Evolutionary conservation across 2,888 invertebrate genomes (phyloP), one percentile per base, ranked within the genome.

Genomic region (Drosophila maculinotata): DNA sequence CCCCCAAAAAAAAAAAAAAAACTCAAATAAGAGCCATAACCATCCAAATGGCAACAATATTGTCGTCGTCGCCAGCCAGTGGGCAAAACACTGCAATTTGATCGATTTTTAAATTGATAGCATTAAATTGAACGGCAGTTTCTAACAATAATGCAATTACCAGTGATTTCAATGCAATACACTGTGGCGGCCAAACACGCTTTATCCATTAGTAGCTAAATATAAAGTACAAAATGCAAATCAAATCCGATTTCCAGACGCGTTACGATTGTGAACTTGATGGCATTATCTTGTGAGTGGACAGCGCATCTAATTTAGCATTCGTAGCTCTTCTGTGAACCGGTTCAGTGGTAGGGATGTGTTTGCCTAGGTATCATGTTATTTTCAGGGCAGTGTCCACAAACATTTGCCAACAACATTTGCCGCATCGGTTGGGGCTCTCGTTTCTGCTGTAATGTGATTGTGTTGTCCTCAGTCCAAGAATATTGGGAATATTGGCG

Each of bases 21-120:
- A n/a, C n/a, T n/a, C n/a, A n/a, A n/a, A 20, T 20, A 4, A 20
- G 4, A 20, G 20, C 20, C 30, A n/a, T 9, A 3, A 12, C 20
- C 25, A 9, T 25, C 7, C 25, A 59, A 60, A 45, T 52, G 38
- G 45, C 33, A 38, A 38, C 47, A 52, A 51, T 57, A 56, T 36
- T 45, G 33, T 35, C 26, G n/a, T n/a, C n/a, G n/a, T n/a, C n/a
- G n/a, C n/a, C n/a, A 20, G 20, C 2, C 20, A 3, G 20, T 20
- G 20, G 2, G 20, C 33, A 35, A 49, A 12, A 12, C 26, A 23
- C n/a, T 41, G 65, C 74, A 60, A 67, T 84, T 87, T 53, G 54
- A 87, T 84, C 70, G 80, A 80, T 84, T 80, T 65, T 86, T 69
- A 59, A 73, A 80, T 84, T 69, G 73, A 36, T 57, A 36, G 44